Conservation (phyloP, 2,888 invertebrate species). For the Blomia tropicalis region DNA sequence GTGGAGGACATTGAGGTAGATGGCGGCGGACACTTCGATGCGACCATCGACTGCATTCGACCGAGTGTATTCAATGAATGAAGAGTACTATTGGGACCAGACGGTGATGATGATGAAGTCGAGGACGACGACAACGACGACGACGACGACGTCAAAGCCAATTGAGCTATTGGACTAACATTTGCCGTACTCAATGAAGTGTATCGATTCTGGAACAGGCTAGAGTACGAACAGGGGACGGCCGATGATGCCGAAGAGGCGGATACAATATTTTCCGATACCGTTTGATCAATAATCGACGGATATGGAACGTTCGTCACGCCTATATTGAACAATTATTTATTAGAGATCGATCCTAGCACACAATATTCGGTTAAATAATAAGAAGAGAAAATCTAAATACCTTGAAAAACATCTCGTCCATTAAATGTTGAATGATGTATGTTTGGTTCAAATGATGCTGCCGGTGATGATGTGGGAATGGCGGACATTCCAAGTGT, state of each 20-base stretch:
- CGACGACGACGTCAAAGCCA: neutral
- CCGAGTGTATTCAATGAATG: constrained; percentile 1
- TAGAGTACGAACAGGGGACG: neutral
- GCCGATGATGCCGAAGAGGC: neutral
- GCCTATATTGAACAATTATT: neutral
- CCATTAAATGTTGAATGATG: no score
- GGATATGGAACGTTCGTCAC: neutral
- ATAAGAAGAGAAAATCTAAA: no score
- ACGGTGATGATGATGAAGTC: neutral
- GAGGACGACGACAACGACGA: neutral
- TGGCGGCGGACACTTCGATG: neutral
- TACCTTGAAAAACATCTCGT: no score
- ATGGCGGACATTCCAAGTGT: no score
- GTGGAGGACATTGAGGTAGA: neutral
- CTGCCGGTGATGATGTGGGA: no score
- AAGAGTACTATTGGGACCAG: neutral
- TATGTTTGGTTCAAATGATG: no score
- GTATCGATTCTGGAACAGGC: constrained; percentile 6
- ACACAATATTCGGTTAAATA: neutral
- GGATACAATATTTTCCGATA: neutral
- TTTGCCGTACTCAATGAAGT: neutral
- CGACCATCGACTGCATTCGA: constrained; percentile 8
- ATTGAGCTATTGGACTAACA: neutral
- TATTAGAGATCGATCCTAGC: neutral
- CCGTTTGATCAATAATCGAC: neutral